These are phyloP conservation scores for Girardia tigrina DNA, from an alignment of 2,888 invertebrate genomes.

Conservation along the genomic window DNA sequence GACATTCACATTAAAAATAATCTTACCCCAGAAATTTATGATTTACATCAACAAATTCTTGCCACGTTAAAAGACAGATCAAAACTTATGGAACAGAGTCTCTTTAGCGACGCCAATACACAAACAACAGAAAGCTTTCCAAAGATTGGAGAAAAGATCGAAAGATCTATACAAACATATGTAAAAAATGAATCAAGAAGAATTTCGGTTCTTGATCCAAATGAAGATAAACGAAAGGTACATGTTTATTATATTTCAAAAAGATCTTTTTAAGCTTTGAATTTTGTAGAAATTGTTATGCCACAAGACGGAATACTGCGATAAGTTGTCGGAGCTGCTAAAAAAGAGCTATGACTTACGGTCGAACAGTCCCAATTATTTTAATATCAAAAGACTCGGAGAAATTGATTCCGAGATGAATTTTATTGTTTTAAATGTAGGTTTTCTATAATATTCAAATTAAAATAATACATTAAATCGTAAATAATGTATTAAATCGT, in stretches of 20 bases:
- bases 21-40: slow-evolving; percentile 16
- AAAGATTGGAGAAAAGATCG: not conserved
- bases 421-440: not conserved
- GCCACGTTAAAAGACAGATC: not conserved
- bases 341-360: not conserved
- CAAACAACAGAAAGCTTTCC: not conserved
- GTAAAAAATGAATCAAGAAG: not conserved
- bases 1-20: too few species aligned
- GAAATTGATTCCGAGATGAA: not conserved
- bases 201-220: not conserved
- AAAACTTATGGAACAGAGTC: not conserved
- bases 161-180: not conserved
- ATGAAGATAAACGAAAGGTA: not conserved
- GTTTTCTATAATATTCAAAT: not conserved
- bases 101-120: not conserved
- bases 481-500: too few species aligned
- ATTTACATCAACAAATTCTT: not conserved
- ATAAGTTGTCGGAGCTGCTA: not conserved
- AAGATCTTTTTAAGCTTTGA: not conserved
- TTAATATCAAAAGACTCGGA: not conserved
- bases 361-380: not conserved
- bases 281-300: not conserved
- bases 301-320: slow-evolving; percentile 8
- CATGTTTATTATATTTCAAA: not conserved
- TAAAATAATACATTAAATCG: not conserved